Evolutionary conservation across 1,140 invertebrate genomes (phyloP).

Genomic region (Zaprionus ornatus): DNA sequence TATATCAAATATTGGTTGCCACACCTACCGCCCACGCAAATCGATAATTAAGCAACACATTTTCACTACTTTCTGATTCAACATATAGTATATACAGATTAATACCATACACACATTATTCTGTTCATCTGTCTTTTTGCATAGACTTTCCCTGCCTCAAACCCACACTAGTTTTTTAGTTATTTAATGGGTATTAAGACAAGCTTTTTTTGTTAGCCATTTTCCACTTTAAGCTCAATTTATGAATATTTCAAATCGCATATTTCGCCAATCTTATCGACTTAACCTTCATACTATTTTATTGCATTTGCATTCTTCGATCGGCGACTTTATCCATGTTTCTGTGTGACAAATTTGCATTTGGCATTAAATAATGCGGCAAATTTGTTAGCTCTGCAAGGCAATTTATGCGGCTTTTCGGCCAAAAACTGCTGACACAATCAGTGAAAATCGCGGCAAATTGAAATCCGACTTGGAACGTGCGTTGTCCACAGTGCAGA

Average conservation of each 20-base stretch:
- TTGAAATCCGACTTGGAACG: constrained; percentile 45
- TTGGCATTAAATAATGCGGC: constrained; percentile 64
- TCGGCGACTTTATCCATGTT: constrained; percentile 26
- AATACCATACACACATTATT: too few relatives aligned
- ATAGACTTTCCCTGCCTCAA: neutral
- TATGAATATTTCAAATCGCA: neutral
- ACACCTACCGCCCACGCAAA: too few relatives aligned
- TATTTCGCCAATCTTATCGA: neutral
- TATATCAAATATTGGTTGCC: too few relatives aligned
- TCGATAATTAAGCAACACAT: too few relatives aligned
- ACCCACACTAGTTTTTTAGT: neutral
- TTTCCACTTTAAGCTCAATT: neutral
- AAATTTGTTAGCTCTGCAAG: constrained; percentile 64
- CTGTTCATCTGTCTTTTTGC: neutral
- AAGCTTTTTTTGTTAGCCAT: neutral
- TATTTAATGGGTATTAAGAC: neutral
- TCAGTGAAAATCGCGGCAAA: constrained; percentile 63
- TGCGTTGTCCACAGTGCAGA: constrained; percentile 37
- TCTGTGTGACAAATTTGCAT: constrained; percentile 48
- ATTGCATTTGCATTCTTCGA: neutral
- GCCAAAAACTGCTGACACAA: constrained; percentile 60
- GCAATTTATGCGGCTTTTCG: constrained; percentile 60
- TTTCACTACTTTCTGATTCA: too few relatives aligned
- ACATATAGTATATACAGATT: too few relatives aligned
- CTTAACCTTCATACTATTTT: constrained; percentile 15